phyloP scores from a whole-genome alignment of 2,888 invertebrate species.

The Cantharis rustica region DNA sequence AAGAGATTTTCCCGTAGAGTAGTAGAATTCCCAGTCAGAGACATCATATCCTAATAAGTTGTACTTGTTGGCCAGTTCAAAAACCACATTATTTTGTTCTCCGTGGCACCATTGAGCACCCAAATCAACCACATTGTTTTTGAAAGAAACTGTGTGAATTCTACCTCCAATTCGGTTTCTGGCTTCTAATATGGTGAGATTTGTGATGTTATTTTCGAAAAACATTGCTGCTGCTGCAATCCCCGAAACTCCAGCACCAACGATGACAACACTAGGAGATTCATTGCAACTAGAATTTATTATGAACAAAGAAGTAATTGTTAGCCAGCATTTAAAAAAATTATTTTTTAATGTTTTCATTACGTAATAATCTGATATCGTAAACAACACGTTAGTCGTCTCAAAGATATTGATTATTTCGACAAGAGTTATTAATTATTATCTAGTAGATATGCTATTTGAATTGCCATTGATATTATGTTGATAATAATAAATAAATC shows the following conservation, averaged over 20 bases:
- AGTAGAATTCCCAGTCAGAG: constrained; percentile 37
- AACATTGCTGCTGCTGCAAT: constrained; percentile 61
- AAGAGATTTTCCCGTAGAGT: constrained; percentile 41
- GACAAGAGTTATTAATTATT: background rate
- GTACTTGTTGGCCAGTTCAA: constrained; percentile 46
- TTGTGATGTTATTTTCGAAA: constrained; percentile 53
- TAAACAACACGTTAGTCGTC: background rate
- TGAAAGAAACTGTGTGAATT: constrained; percentile 40
- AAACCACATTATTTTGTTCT: constrained; percentile 46
- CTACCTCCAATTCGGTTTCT: constrained; percentile 48
- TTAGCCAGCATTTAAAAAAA: background rate
- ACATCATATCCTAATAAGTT: constrained; percentile 39
- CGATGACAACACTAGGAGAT: constrained; percentile 12
- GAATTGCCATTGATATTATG: background rate
- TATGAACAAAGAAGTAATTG: background rate
- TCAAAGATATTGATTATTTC: background rate
- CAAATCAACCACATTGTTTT: constrained; percentile 42
- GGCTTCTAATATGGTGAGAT: constrained; percentile 56
- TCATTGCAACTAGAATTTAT: background rate
- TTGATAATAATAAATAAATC: no score
- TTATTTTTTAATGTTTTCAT: background rate
- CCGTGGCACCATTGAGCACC: constrained; percentile 52
- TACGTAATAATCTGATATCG: background rate
- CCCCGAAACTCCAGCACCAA: constrained; percentile 47
- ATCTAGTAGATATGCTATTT: background rate